Evolutionary conservation across 1,140 invertebrate genomes (phyloP), one percentile per base, ranked within the genome.

Genomic region (Uloborus diversus): DNA sequence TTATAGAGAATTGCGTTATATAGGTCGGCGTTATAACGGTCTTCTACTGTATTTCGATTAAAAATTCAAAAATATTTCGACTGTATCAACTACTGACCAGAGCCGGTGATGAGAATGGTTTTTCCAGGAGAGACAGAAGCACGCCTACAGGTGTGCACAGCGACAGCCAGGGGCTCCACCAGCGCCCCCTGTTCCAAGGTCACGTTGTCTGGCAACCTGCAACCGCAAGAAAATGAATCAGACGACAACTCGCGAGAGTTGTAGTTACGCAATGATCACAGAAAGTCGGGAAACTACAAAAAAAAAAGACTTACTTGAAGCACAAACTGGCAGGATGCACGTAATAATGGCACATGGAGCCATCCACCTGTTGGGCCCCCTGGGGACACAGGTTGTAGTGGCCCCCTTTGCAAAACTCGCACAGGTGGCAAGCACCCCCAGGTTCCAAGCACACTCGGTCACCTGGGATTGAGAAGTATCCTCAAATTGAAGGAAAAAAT

Each of bases 361-460:
- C 96, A 88, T 98, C 90, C 65, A 91, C 86, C 0, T 94, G 96
- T 2, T 96, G 96, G 0, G 96, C 97, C 11, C 96, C 95, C 85
- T 94, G 95, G 88, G 89, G 88, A 83, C 96, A 98, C 27, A 98
- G 88, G 87, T 98, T 96, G 87, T 98, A 98, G 56, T 90, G 88
- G 37, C 96, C 96, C 23, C 87, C 88, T 87, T 95, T 96, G 86
- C 96, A 98, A 84, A 90, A 93, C 20, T 90, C 87, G 85, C 96
- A 99, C 28, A 86, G 87, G 59, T 93, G 89, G 84, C 96, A 98
- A 0, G 94, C 91, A 61, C 95, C 91, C 5, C 95, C 95, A 4
- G 96, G 96, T 87, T 98, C 96, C 78, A 98, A 93, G 0, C 95
- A 95, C 4, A 98, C 95, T 62, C 95, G 89, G 88, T 98, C 96